Conservation (phyloP, 2,888 invertebrate genomes). For the Entomobrya proxima region DNA sequence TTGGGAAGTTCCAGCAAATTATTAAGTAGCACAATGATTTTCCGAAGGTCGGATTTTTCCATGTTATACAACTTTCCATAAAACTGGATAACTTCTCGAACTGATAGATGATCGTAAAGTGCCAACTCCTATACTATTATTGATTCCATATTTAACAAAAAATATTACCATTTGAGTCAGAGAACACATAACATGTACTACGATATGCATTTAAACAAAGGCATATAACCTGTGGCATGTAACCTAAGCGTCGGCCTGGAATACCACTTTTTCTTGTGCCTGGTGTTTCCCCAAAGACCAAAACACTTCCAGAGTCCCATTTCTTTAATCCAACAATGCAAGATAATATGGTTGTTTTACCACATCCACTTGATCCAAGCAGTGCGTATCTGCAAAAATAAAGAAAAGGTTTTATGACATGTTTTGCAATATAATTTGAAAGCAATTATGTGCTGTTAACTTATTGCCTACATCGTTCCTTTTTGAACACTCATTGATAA, state of each 20-base stretch:
- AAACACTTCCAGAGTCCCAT: conserved; percentile 77
- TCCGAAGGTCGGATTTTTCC: conserved; percentile 23
- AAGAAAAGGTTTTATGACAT: no score
- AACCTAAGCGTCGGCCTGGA: conserved; percentile 78
- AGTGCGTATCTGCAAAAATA: no score
- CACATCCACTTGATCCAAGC: conserved; percentile 48
- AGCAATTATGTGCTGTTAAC: neutral
- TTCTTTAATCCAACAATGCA: conserved; percentile 77
- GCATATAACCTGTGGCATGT: conserved; percentile 77
- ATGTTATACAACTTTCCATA: conserved; percentile 67
- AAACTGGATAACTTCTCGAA: conserved; percentile 54
- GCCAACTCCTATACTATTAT: conserved; percentile 66
- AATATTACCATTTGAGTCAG: no score
- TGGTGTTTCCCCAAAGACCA: conserved; percentile 76
- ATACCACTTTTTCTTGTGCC: conserved; percentile 76
- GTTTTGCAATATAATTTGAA: no score
- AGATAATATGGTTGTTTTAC: conserved; percentile 77
- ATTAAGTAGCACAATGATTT: conserved; percentile 18
- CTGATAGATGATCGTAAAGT: conserved; percentile 58
- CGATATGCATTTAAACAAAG: no score
- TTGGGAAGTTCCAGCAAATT: conserved; percentile 45
- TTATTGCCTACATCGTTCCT: conserved; percentile 23
- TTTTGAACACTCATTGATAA: neutral
- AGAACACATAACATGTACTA: no score
- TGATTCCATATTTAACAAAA: no score